Evolutionary conservation across 2,113 vertebrate species (phyloP), one percentile per base, ranked within the genome.

Genomic region (Zosterops hypoxanthus): DNA sequence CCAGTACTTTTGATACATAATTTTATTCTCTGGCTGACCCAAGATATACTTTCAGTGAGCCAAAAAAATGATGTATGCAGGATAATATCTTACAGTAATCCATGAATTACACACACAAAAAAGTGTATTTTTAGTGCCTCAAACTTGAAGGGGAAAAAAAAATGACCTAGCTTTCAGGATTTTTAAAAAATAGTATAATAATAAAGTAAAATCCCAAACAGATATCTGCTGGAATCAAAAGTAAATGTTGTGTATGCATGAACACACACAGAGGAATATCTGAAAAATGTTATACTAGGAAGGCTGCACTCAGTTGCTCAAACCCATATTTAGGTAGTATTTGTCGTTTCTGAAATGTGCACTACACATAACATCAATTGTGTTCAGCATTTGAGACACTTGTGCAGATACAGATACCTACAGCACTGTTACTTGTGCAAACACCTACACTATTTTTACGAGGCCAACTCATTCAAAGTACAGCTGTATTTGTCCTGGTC

Each of bases 11-110:
- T 39, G 71, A 90, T 96, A 76, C 70, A 70, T 80, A 70, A 88
- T 88, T 88, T 77, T 91, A 88, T 89, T 94, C 84, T 80, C 71
- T 94, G 93, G 93, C 94, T 96, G 92, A 95, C 93, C 90, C 59
- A 73, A 93, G 66, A 36, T 25, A 73, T 49, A 55, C 53, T 80
- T 47, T 11, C 53, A 52, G 49, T 33, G 44, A 92, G 95, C 92
- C 92, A 97, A 92, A 79, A 81, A 86, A 71, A 82, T 92, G 78
- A 96, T 78, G 78, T 47, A 77, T 93, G 66, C 56, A 59, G 91
- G 75, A 85, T 85, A 87, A 66, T 70, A 92, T 88, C 79, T 77
- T 86, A 53, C 0, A 87, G 55, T 87, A 91, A 92, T 85, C 87
- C 93, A 91, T 36, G 76, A 76, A 72, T 80, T 82, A 85, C 56